Evolutionary conservation across 2,888 invertebrate genomes (phyloP).

Genomic region (Dusona sp.): DNA sequence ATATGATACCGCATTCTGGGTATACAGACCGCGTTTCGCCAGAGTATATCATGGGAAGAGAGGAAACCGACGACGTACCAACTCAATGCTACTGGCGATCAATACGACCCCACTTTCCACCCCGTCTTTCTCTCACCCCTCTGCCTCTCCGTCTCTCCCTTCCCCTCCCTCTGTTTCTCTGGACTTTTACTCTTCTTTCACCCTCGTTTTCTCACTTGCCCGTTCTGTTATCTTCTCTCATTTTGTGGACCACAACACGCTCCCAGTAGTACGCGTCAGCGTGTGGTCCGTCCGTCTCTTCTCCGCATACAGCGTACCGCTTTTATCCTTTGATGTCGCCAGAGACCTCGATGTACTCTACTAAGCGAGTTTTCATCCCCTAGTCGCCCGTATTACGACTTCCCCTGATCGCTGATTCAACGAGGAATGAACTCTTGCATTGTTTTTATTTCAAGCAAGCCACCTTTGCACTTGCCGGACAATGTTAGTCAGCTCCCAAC

Average conservation of each 20-base stretch:
- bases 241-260: constrained; percentile 52
- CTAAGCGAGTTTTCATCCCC: neutral
- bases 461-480: neutral
- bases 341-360: neutral
- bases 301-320: neutral
- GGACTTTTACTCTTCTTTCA: constrained; percentile 43
- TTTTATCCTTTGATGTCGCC: constrained; percentile 3
- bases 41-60: constrained; percentile 67
- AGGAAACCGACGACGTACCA: constrained; percentile 73
- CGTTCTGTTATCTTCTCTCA: constrained; percentile 63
- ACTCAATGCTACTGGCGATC: constrained; percentile 80
- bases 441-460: neutral
- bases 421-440: neutral
- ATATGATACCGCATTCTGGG: constrained; percentile 51
- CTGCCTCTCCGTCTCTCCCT: constrained; percentile 13
- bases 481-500: neutral
- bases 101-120: constrained; percentile 80
- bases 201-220: constrained; percentile 60
- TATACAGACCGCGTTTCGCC: constrained; percentile 48
- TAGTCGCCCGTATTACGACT: neutral
- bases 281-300: constrained; percentile 49
- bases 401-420: neutral
- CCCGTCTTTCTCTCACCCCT: constrained; percentile 35
- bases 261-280: constrained; percentile 62
- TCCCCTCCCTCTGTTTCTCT: neutral